Evolutionary conservation across 2,888 invertebrate species (phyloP), one percentile per base, ranked within the genome.

Genomic region (Eupithecia vulgata): DNA sequence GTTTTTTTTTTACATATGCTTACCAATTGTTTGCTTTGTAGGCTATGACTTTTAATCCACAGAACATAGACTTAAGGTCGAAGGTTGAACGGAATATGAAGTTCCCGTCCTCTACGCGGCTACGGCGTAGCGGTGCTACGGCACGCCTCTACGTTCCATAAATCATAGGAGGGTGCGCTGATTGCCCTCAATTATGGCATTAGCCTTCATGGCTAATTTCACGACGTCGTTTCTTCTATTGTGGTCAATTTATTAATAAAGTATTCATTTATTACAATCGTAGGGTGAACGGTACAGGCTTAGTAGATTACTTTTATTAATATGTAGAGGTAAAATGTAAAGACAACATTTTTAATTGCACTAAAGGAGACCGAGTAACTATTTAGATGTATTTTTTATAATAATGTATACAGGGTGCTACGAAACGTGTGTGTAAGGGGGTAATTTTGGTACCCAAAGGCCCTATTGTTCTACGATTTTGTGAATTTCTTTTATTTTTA

Each of bases 171-270:
- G 90, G 90, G 57, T 57, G 57, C 83, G 89, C 89, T 89, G 92
- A 93, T 92, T 93, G 91, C 90, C 91, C 87, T 85, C 93, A 91
- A 93, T 94, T 94, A 93, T 89, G 88, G 92, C 89, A 92, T 94
- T 94, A 93, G 91, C 90, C 91, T 90, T 90, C 89, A 88, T 90
- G 89, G 86, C 90, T 92, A 91, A 93, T 93, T 93, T 90, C 89
- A 87, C 87, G 85, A 83, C 84, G 85, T 84, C 81, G 70, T 52
- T 67, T 75, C 70, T 65, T 72, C 72, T 70, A 68, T 72, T 66
- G 72, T 75, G 70, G 70, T 70, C 68, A 73, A 71, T 79, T 79
- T 77, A 77, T 78, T 70, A 71, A 45, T 73, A 57, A 65, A 59
- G 66, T 59, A 72, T 71, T 65, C 21, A 72, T 78, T 74, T 74